Base-by-base conservation (phyloP, 2,113 vertebrate genomes). In the Hippocampus zosterae region DNA sequence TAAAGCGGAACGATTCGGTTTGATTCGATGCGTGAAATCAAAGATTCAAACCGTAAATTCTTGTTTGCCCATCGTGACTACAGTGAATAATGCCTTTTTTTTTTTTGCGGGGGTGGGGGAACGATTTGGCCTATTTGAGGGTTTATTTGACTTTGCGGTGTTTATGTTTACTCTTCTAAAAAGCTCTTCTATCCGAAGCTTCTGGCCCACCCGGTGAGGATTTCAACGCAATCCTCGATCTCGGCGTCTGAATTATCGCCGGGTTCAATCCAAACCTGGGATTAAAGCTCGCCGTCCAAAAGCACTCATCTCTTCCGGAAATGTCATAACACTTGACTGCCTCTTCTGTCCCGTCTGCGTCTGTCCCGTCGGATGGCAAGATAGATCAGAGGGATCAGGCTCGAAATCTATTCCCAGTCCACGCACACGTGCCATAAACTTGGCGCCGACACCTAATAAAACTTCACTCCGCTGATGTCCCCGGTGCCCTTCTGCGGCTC, bases 401-500 rank as follows among this genome's bases (percentile, higher is more conserved):
- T 80, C 8, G 23, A 42, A 76, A 80, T 81, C 72, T 77, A 81
- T 85, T 79, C 76, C 66, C 61, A 13, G 25, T 70, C 68, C 57
- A 23, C 60, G 41, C 71, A 57, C 77, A 60, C 72, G 65, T 85
- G 82, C 79, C 70, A 82, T 88, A 85, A 84, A 87, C 77, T 81
- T 83, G 77, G 82, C 79, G 61, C 67, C 76, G 73, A 72, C 79
- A 84, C 83, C 79, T 84, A 84, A 86, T 87, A 85, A 84, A 84
- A 87, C 79, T 80, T 81, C 79, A 80, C 84, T 86, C 69, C 73
- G 69, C 74, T 78, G 79, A 73, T 29, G 83, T 88, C 87, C 86
- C 83, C 72, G 48, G 82, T 81, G 85, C 78, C 85, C 81, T 87
- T 89, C 86, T 76, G 59, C 82, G 84, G 82, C 75, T 87, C 78